phyloP scores from a whole-genome alignment of 2,888 invertebrate genomes.

The Ochropleura leucogaster region DNA sequence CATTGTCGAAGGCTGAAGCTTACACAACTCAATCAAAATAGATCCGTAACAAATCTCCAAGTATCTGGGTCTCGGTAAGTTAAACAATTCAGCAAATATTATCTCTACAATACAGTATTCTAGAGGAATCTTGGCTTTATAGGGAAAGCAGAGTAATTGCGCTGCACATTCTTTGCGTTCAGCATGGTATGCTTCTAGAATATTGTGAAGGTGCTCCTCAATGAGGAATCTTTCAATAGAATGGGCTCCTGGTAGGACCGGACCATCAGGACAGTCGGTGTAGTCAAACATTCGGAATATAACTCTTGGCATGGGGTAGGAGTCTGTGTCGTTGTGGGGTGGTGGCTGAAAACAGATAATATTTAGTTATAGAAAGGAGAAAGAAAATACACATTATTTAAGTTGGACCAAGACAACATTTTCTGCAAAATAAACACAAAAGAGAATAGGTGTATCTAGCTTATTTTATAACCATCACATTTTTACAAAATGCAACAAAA shows the following conservation, averaged over 20 bases:
- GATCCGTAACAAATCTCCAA: constrained; percentile 98
- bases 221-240: constrained; percentile 99
- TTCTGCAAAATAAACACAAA: background rate
- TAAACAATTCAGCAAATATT: constrained; percentile 98
- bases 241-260: constrained; percentile 98
- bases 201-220: constrained; percentile 98
- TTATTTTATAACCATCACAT: background rate
- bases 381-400: background rate
- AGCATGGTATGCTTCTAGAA: constrained; percentile 95
- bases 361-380: background rate
- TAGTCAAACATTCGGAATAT: constrained; percentile 99
- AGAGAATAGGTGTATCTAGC: background rate
- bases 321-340: constrained; percentile 96
- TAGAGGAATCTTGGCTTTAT: constrained; percentile 97
- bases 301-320: constrained; percentile 98
- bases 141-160: constrained; percentile 97
- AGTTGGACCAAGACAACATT: background rate
- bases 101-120: constrained; percentile 99
- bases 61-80: constrained; percentile 96
- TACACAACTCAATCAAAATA: constrained; percentile 98
- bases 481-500: background rate
- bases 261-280: constrained; percentile 98
- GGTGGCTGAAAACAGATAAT: constrained; percentile 92
- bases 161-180: constrained; percentile 99
- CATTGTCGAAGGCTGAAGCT: constrained; percentile 98